Base-by-base conservation (phyloP, 2,888 invertebrate genomes). In the Eupithecia inturbata region DNA sequence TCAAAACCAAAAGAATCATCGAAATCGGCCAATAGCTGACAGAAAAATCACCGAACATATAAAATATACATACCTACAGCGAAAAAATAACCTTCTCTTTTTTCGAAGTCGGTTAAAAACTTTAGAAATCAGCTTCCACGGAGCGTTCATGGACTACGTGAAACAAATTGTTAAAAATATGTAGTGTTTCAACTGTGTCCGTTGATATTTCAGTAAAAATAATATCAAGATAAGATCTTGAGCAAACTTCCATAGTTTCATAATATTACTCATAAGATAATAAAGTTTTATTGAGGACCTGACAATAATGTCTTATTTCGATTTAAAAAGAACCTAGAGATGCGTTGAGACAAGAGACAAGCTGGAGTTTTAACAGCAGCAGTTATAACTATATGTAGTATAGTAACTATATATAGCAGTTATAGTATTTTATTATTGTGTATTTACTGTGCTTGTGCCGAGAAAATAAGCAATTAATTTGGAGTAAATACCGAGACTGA, bases 241-340 rank as follows among this genome's bases (percentile, higher is more conserved):
- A n/a, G 22, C 22, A 49, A 9, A 49, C 22, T 53, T 74, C 71
- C 14, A 69, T 71, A 22, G 66, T 62, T 62, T 39, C 64, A 26
- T 71, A 19, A 19, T 69, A 62, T 69, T 62, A 74, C 71, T 62
- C 68, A n/a, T 26, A 10, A 16, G 71, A 49, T 67, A 74, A 74
- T 71, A 74, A 69, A 49, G 74, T 74, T 74, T 74, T 74, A 74
- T 74, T 74, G 71, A 69, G 69, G 74, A 53, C n/a, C 49, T 49
- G n/a, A 49, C 49, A 49, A 49, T n/a, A 49, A 49, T 49, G 49
- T 49, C n/a, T 0, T n/a, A 49, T 49, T 49, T 49, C 19, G 9
- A n/a, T 49, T 49, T 7, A 36, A 36, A 1, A 36, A 36, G 9
- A 36, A 36, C 36, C 36, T 36, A 36, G 9, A 36, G 36, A 36